These are phyloP conservation scores for Coptodon bakossiorum DNA, from an alignment of 2,113 vertebrate species.

Conservation along the genomic window DNA sequence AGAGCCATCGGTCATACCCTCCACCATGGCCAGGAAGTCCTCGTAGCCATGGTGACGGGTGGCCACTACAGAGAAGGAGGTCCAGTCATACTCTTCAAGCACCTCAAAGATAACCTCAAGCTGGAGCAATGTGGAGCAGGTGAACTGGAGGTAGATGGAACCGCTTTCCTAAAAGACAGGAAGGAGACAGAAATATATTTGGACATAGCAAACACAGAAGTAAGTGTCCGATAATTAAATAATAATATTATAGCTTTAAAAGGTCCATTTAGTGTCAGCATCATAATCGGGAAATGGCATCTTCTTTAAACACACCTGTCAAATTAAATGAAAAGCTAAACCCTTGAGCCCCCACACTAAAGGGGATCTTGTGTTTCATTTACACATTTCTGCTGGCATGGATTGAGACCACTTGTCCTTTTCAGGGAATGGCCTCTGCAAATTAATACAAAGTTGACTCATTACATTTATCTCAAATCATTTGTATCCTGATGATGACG, in stretches of 20 bases:
- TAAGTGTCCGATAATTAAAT: background rate
- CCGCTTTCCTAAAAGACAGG: constrained; percentile 78
- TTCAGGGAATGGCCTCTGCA: background rate
- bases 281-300: background rate
- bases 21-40: constrained; percentile 88
- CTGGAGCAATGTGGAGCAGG: constrained; percentile 87
- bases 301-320: background rate
- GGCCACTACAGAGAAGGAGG: constrained; percentile 86
- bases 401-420: background rate
- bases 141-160: constrained; percentile 92
- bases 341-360: background rate
- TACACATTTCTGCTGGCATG: background rate
- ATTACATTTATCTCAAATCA: background rate
- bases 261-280: fast-evolving
- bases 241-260: background rate
- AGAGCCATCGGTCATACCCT: constrained; percentile 88
- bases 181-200: background rate
- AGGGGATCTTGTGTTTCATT: background rate
- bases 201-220: background rate
- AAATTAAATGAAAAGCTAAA: background rate
- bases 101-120: constrained; percentile 92
- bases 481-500: background rate
- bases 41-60: constrained; percentile 88
- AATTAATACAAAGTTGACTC: background rate
- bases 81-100: constrained; percentile 94